Base-by-base conservation (phyloP, 2,888 invertebrate genomes). In the Aspidapion aeneum region DNA sequence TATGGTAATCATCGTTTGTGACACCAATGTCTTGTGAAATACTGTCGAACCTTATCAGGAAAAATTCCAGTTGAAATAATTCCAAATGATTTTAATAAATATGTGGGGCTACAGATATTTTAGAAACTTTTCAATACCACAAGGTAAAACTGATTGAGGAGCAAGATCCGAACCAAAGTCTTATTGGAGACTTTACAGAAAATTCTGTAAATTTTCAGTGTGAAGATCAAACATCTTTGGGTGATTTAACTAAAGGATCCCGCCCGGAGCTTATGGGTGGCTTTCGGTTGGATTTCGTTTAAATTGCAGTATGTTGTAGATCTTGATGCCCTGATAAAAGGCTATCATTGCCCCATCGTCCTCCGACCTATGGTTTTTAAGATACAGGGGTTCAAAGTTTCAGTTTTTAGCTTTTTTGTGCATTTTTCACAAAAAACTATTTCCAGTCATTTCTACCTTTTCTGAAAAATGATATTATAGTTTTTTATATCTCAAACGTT, bases 111-210 rank as follows among this genome's bases (percentile, higher is more conserved):
- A 71, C 74, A 54, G 74, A 75, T 17, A 76, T 62, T 64, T 73
- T 68, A 20, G 72, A 74, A 62, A 70, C 72, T 12, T 68, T 80
- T 12, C 69, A 67, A 18, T 68, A 64, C 5, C 73, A 74, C 18
- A 79, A 80, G 69, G 71, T 80, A 22, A 69, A 72, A 17, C 50
- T 80, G 19, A 78, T 77, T 1, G 61, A 80, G 1, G 80, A 80
- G 67, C 75, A 74, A 60, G 77, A 79, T 68, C 69, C 73, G 12
- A 78, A 80, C 54, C 67, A 71, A 50, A 78, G 78, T 1, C 63
- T 79, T 9, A 71, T 77, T 48, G 70, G 74, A 3, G 74, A 71
- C 16, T 74, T 69, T 20, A 68, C 71, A 1, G 77, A 78, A 62
- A 78, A 80, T 56, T 76, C 77, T 7, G 73, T 72, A 0, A 63